Evolutionary conservation across 2,888 invertebrate genomes (phyloP).

Genomic region (Tachina fera): DNA sequence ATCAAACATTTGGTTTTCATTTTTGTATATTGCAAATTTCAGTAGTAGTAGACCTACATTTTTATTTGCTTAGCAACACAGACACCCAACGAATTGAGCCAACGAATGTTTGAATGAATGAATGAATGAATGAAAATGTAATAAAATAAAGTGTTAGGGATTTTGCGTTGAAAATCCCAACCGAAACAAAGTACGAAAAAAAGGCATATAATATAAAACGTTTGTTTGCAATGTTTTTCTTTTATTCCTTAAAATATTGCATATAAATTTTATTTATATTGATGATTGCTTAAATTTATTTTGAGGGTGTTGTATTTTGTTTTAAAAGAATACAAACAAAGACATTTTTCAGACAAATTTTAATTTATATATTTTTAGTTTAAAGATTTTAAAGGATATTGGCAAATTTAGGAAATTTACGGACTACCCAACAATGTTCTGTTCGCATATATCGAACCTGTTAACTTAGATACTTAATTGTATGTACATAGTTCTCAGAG

Average conservation of each 20-base stretch:
- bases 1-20: constrained; percentile 5
- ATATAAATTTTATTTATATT: constrained; percentile 46
- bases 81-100: constrained; percentile 44
- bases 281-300: constrained; percentile 41
- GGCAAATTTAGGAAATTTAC: constrained; percentile 24
- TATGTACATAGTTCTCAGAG: too few species aligned
- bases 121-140: constrained; percentile 74
- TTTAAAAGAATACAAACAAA: background rate
- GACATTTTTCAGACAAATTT: constrained; percentile 6
- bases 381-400: background rate
- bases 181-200: constrained; percentile 34
- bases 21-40: constrained; percentile 18
- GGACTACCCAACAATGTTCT: too few species aligned
- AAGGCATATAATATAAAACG: background rate
- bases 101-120: constrained; percentile 33
- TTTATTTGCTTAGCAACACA: constrained; percentile 55
- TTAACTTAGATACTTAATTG: too few species aligned
- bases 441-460: too few species aligned
- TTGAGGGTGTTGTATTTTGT: constrained; percentile 22
- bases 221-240: constrained; percentile 21
- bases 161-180: constrained; percentile 66
- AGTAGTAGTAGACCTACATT: constrained; percentile 56
- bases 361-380: background rate
- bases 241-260: background rate
- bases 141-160: constrained; percentile 79